Evolutionary conservation across 1,140 invertebrate species (phyloP).

Genomic region (Meloidogyne floridensis): DNA sequence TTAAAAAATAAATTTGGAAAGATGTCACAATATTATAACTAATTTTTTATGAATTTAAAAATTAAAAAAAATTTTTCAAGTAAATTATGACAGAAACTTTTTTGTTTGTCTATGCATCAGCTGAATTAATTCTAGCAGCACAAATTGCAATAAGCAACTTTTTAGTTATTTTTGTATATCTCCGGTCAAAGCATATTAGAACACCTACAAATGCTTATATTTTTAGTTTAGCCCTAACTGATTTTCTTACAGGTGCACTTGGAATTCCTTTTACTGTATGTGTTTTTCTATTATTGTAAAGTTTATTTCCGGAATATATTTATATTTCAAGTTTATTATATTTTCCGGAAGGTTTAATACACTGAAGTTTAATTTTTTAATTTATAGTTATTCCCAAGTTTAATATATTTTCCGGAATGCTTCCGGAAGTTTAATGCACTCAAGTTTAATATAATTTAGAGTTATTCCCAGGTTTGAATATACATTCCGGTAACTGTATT

Average conservation of each 20-base stretch:
- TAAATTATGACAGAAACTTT: constrained; percentile 33
- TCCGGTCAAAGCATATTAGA: constrained; percentile 42
- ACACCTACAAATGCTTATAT: constrained; percentile 58
- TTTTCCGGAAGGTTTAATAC: no score
- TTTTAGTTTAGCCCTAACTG: constrained; percentile 46
- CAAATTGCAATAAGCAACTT: constrained; percentile 44
- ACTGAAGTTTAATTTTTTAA: no score
- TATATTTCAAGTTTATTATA: no score
- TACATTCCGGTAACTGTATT: no score
- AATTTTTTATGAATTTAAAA: neutral
- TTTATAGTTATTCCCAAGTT: no score
- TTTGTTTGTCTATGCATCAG: constrained; percentile 38
- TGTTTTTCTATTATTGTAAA: neutral
- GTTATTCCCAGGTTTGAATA: no score
- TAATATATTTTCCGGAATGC: no score
- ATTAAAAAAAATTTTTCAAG: neutral
- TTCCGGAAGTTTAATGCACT: no score
- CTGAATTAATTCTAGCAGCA: constrained; percentile 44
- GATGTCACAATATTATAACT: neutral
- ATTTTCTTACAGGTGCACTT: constrained; percentile 51
- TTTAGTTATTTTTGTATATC: constrained; percentile 48
- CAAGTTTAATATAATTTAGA: no score
- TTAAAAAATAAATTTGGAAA: neutral
- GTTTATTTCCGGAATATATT: neutral
- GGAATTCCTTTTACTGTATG: constrained; percentile 52